Conservation (phyloP, 2,888 invertebrate species). For the Theretra japonica region DNA sequence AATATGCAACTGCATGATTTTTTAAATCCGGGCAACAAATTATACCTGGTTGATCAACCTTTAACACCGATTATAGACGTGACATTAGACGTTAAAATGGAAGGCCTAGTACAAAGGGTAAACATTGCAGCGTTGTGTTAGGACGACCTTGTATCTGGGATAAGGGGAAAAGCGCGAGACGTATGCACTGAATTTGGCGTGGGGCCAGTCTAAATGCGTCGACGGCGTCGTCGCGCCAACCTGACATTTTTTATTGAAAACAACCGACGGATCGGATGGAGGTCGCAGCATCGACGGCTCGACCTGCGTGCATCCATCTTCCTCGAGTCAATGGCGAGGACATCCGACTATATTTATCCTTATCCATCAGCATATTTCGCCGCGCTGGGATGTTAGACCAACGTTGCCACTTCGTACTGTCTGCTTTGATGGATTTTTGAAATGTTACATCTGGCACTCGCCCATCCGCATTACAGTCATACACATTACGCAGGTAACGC, state of each 20-base stretch:
- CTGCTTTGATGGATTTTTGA: constrained; percentile 45
- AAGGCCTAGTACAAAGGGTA: constrained; percentile 43
- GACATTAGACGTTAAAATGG: neutral
- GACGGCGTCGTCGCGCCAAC: constrained; percentile 75
- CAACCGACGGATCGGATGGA: constrained; percentile 74
- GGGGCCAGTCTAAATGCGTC: constrained; percentile 79
- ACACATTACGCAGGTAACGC: constrained; percentile 50
- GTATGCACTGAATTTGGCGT: constrained; percentile 74
- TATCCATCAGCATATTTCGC: constrained; percentile 61
- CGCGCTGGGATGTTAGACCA: constrained; percentile 54
- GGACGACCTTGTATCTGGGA: constrained; percentile 73
- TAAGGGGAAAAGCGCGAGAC: constrained; percentile 62
- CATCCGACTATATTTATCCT: constrained; percentile 71
- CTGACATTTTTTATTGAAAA: constrained; percentile 82
- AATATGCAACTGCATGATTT: neutral
- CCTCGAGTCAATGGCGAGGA: constrained; percentile 83
- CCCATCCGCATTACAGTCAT: constrained; percentile 56
- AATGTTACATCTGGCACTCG: constrained; percentile 55
- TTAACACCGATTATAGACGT: neutral
- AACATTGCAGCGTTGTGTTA: constrained; percentile 55
- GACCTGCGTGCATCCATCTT: constrained; percentile 77
- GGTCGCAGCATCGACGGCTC: constrained; percentile 68
- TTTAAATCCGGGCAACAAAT: neutral
- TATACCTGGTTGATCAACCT: neutral
- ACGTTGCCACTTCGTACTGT: constrained; percentile 56